Evolutionary conservation across 2,888 invertebrate species (phyloP), one percentile per base, ranked within the genome.

Genomic region (Graphium colonna): DNA sequence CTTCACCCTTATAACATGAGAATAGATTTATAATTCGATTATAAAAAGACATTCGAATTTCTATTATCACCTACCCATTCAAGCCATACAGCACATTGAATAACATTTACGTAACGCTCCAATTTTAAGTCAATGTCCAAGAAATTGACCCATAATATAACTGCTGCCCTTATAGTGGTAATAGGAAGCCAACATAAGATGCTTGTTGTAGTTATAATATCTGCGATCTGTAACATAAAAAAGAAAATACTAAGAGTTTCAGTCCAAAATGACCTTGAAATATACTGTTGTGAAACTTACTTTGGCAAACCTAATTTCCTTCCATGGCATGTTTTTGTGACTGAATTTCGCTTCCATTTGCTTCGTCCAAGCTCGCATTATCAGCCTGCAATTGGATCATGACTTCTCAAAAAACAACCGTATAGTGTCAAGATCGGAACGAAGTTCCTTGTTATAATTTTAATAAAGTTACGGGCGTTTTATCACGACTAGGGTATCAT

Each of bases 121-220:
- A 71, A 55, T 8, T 65, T 31, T 8, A 67, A 61, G 1, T 67
- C 60, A 10, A 65, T 57, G 28, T 67, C 58, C 3, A 77, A 13
- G n/a, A 77, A 55, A 43, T 76, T 72, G 0, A 71, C 64, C 21
- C 15, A 15, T 10, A 78, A 9, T 7, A 84, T 64, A 26, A 83
- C 77, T 65, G 73, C 73, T n/a, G 72, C 76, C 42, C 82, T 71
- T 50, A 83, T 61, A 33, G 81, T 8, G 1, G 77, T 79, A 16
- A 82, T 78, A 0, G 90, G 88, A 15, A 72, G 58, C 90, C 90
- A 90, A 60, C 83, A 78, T 1, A 79, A 21, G 50, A 85, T 62
- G 49, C 80, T 80, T 31, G 78, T 64, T 1, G 72, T 21, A 1
- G 78, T 74, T 49, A 49, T 31, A 40, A 39, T 12, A 33, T 54